Evolutionary conservation across 2,113 vertebrate genomes (phyloP).

Genomic region (Microcebus griseorufus): DNA sequence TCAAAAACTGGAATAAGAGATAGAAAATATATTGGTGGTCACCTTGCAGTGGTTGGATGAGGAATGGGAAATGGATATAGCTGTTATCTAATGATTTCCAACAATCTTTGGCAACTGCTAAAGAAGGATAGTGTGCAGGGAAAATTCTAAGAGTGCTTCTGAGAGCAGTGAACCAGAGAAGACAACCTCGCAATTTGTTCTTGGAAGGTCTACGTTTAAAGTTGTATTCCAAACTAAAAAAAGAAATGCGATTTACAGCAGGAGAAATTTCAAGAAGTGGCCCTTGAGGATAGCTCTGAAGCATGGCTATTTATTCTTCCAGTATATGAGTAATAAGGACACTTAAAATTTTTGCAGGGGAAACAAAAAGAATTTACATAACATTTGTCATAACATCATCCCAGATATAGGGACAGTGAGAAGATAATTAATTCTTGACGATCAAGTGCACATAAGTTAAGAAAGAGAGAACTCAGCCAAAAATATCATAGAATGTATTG

Average conservation of each 20-base stretch:
- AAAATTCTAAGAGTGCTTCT: background rate
- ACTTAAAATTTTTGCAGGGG: background rate
- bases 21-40: background rate
- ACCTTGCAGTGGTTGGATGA: background rate
- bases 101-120: background rate
- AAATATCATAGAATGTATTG: background rate
- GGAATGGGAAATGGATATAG: background rate
- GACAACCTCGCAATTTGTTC: background rate
- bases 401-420: background rate
- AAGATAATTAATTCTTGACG: background rate
- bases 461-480: background rate
- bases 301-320: background rate
- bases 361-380: constrained; percentile 53
- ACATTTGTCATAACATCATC: constrained; percentile 1
- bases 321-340: constrained; percentile 32
- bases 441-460: constrained; percentile 40
- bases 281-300: constrained; percentile 30
- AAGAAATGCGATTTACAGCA: constrained; percentile 16
- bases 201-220: background rate
- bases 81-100: background rate
- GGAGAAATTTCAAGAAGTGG: background rate
- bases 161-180: background rate
- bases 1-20: background rate
- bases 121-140: background rate
- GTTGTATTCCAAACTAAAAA: constrained; percentile 22